Percentiles rank a stretch among this genome's conserved stretches.
Evolutionary conservation across 2,113 vertebrate genomes (phyloP).

Genomic region (Pycnonotus jocosus): DNA sequence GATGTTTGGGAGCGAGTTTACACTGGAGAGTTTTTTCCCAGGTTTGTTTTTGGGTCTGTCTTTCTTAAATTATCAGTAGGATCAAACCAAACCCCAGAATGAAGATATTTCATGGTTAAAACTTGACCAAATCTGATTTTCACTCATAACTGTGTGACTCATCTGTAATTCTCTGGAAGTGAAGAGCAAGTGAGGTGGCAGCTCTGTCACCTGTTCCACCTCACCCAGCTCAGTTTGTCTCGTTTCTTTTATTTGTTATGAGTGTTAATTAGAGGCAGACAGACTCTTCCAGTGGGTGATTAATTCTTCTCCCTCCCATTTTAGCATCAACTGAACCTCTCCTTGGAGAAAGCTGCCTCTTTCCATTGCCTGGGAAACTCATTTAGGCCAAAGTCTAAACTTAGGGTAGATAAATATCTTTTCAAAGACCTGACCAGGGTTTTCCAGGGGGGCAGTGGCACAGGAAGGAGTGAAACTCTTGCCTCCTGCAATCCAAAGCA

Average conservation of each 20-base stretch:
- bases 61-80: background rate
- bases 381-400: background rate
- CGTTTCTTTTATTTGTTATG: background rate
- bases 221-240: background rate
- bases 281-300: background rate
- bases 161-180: background rate
- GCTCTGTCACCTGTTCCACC: background rate
- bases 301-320: background rate
- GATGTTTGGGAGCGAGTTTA: background rate
- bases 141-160: background rate
- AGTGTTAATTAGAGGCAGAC: background rate
- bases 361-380: background rate
- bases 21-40: background rate
- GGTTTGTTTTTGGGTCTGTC: background rate
- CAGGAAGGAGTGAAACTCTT: background rate
- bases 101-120: background rate
- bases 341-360: background rate
- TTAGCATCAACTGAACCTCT: background rate
- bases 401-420: background rate
- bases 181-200: background rate
- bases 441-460: background rate
- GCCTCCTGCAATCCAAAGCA: background rate
- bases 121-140: background rate
- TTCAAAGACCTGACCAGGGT: background rate
- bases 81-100: background rate